These are phyloP conservation scores for Microcebus jonahi DNA, from an alignment of 2,113 vertebrate species.

Conservation along the genomic window DNA sequence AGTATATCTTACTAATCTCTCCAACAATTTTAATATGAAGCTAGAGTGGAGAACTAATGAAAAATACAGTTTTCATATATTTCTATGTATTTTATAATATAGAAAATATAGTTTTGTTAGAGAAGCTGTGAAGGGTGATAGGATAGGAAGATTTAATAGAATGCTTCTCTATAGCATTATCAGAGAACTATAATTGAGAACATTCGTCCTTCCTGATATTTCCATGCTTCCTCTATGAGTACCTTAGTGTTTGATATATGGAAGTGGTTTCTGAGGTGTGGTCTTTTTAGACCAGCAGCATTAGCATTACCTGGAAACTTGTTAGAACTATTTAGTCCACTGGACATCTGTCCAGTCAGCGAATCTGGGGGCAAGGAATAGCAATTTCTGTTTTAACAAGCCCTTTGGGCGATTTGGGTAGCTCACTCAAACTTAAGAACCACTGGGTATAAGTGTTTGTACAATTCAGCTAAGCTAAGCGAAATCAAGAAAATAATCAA, in stretches of 20 bases:
- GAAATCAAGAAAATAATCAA: background rate
- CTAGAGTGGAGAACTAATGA: background rate
- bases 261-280: fast-evolving
- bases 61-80: background rate
- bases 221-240: background rate
- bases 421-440: background rate
- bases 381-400: background rate
- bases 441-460: background rate
- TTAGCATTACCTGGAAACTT: background rate
- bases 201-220: background rate
- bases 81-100: background rate
- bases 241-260: fast-evolving
- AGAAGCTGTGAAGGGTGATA: background rate
- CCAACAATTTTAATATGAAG: background rate
- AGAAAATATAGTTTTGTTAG: background rate
- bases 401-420: background rate
- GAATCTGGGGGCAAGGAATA: too few species aligned
- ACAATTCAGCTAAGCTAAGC: background rate
- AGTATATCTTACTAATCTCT: background rate
- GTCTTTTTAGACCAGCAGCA: background rate
- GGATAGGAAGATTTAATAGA: background rate
- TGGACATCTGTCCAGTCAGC: background rate
- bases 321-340: background rate
- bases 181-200: background rate
- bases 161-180: background rate